Evolutionary conservation across 53 echinoderm and acorn worm species (phyloP).

Genomic region (Astropecten irregularis): DNA sequence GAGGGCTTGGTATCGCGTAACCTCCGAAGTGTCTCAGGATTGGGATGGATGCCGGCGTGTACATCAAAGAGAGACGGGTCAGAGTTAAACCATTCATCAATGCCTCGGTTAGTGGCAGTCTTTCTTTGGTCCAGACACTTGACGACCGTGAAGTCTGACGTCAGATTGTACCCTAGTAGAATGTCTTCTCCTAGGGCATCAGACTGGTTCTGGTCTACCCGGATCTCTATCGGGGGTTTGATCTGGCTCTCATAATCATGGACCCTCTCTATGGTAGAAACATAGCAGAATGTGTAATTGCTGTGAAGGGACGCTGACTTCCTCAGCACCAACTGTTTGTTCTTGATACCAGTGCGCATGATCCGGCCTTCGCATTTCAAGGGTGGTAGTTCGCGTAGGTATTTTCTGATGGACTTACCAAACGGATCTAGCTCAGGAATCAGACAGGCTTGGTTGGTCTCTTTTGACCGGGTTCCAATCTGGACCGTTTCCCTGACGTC

Average conservation of each 20-base stretch:
- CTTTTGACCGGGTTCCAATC: neutral
- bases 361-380: too few species aligned
- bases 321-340: too few species aligned
- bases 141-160: slow-evolving; percentile 42
- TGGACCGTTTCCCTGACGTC: too few species aligned
- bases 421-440: too few species aligned
- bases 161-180: slow-evolving; percentile 7
- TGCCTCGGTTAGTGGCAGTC: neutral
- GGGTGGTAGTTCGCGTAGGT: too few species aligned
- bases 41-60: slow-evolving; percentile 49
- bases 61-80: slow-evolving; percentile 30
- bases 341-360: slow-evolving; percentile 5
- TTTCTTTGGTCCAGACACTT: slow-evolving; percentile 24
- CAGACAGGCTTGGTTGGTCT: too few species aligned
- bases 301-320: neutral
- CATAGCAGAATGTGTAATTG: slow-evolving; percentile 34
- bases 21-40: too few species aligned
- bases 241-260: neutral
- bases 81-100: neutral
- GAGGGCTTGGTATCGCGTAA: too few species aligned
- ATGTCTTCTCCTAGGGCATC: neutral
- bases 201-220: neutral
- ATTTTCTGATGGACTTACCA: too few species aligned
- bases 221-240: neutral
- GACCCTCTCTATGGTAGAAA: slow-evolving; percentile 36